These are phyloP conservation scores for Acrobeloides nanus DNA, from an alignment of 2,888 invertebrate genomes.

Conservation along the genomic window DNA sequence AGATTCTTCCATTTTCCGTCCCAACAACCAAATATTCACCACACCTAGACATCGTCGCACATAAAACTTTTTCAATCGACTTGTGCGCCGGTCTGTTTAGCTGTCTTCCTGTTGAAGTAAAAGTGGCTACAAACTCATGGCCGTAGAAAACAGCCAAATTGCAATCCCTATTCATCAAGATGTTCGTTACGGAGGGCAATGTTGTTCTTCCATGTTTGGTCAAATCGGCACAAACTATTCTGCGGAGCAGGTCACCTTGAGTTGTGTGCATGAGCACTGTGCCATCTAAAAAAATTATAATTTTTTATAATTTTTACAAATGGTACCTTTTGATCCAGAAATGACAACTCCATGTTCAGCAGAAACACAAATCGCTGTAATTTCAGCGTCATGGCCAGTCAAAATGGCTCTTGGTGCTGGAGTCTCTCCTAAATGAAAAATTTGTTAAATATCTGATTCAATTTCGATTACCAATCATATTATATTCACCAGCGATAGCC, in stretches of 20 bases:
- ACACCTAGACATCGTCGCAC: slow-evolving; percentile 71
- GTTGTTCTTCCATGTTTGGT: slow-evolving; percentile 6
- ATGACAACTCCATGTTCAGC: slow-evolving; percentile 95
- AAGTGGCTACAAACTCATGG: slow-evolving; percentile 31
- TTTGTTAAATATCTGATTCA: neutral
- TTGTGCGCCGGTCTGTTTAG: slow-evolving; percentile 24
- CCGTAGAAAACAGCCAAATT: slow-evolving; percentile 82
- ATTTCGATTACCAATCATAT: slow-evolving; percentile 29
- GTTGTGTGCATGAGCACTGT: slow-evolving; percentile 95
- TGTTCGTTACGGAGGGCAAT: slow-evolving; percentile 23
- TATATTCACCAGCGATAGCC: slow-evolving; percentile 85
- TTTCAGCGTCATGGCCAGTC: slow-evolving; percentile 92
- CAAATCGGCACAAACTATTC: slow-evolving; percentile 62
- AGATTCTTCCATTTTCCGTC: slow-evolving; percentile 90
- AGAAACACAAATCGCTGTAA: slow-evolving; percentile 88
- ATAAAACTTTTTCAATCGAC: slow-evolving; percentile 21
- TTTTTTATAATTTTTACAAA: slow-evolving; percentile 1
- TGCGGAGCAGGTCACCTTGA: slow-evolving; percentile 85
- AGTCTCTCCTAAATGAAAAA: slow-evolving; percentile 63
- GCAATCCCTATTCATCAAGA: slow-evolving; percentile 78
- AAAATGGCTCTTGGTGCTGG: slow-evolving; percentile 92
- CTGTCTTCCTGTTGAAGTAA: slow-evolving; percentile 40
- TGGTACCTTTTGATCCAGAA: slow-evolving; percentile 72
- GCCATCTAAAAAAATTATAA: slow-evolving; percentile 65
- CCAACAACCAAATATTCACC: slow-evolving; percentile 97